Evolutionary conservation across 2,113 vertebrate genomes (phyloP).

Genomic region (Antechinus stuartii): DNA sequence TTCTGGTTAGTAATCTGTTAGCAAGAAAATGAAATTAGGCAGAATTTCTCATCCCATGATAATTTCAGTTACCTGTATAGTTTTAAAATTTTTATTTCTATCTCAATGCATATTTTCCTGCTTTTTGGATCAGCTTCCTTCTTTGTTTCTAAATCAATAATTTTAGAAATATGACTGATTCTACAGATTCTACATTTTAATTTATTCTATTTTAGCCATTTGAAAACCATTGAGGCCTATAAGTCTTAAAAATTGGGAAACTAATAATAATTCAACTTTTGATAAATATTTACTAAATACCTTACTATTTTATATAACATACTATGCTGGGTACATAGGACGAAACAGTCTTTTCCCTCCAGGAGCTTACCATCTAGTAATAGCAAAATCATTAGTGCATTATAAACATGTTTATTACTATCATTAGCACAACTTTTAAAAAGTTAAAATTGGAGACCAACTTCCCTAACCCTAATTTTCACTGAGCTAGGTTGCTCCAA

Average conservation of each 20-base stretch:
- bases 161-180: conserved; percentile 30
- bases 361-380: background rate
- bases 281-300: background rate
- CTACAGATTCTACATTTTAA: conserved; percentile 44
- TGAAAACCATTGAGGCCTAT: conserved; percentile 23
- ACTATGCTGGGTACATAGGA: background rate
- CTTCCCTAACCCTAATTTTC: conserved; percentile 16
- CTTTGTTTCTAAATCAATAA: conserved; percentile 45
- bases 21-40: conserved; percentile 41
- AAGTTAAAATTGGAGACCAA: background rate
- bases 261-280: conserved; percentile 6
- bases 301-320: background rate
- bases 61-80: conserved; percentile 38
- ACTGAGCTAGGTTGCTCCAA: background rate
- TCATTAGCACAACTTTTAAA: background rate
- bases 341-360: background rate
- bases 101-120: background rate
- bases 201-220: conserved; percentile 27
- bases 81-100: conserved; percentile 12
- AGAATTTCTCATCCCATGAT: background rate
- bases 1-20: conserved; percentile 10
- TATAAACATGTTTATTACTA: background rate
- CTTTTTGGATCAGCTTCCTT: conserved; percentile 6
- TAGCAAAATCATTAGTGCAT: background rate
- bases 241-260: conserved; percentile 38